Evolutionary conservation across 2,888 invertebrate genomes (phyloP).

Genomic region (Amphipyra tragopoginis): DNA sequence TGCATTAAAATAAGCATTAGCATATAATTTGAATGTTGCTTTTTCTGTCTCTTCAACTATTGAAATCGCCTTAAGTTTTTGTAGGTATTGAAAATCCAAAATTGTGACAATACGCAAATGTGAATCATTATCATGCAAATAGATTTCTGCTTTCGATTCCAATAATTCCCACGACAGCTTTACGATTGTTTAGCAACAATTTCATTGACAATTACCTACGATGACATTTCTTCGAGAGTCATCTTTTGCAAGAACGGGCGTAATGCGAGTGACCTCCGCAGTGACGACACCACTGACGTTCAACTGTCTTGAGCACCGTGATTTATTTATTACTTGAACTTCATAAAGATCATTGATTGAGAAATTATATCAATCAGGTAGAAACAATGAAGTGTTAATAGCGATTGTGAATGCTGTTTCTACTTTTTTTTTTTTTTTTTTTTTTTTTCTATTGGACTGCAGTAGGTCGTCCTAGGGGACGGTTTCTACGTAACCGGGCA

Average conservation of each 20-base stretch:
- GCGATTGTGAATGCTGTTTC: conserved; percentile 13
- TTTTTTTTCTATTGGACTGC: too few species aligned
- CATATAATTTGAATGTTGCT: conserved; percentile 29
- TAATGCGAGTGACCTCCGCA: conserved; percentile 55
- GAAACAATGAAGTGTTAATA: conserved; percentile 39
- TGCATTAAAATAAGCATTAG: conserved; percentile 39
- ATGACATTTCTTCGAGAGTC: conserved; percentile 55
- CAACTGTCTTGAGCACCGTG: conserved; percentile 21
- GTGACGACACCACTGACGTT: conserved; percentile 44
- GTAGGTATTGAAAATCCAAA: conserved; percentile 5
- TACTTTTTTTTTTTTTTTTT: too few species aligned
- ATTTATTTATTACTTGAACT: conserved; percentile 48
- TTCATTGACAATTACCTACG: conserved; percentile 46
- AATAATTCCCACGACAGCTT: conserved; percentile 19
- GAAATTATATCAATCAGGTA: conserved; percentile 42
- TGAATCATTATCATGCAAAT: conserved; percentile 9
- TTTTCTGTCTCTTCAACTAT: conserved; percentile 15
- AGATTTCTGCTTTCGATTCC: conserved; percentile 19
- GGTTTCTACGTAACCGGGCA: too few species aligned
- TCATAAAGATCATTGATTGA: conserved; percentile 38
- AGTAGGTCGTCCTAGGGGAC: too few species aligned
- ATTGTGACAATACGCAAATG: neutral
- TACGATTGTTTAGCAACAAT: conserved; percentile 33
- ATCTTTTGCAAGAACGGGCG: conserved; percentile 45
- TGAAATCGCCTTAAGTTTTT: neutral